Percentiles rank a stretch among this genome's conserved stretches.
Evolutionary conservation across 2,113 vertebrate genomes (phyloP).

Genomic region (Pachyramphus minor): DNA sequence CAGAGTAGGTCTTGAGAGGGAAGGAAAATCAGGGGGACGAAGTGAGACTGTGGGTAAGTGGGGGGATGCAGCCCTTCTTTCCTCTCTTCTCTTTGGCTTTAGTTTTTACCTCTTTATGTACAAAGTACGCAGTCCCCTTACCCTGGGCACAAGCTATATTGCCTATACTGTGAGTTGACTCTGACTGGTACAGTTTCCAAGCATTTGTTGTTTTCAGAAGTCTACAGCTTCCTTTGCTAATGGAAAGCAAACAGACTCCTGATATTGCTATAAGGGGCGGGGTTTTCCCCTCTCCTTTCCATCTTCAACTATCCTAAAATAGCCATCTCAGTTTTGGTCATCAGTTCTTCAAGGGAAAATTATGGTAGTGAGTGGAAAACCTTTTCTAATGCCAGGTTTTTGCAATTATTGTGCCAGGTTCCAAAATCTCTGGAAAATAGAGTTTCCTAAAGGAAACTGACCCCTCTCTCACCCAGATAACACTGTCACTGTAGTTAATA

Average conservation of each 20-base stretch:
- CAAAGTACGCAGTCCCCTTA: neutral
- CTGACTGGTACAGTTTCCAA: neutral
- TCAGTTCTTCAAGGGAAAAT: conserved; percentile 11
- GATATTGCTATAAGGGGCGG: neutral
- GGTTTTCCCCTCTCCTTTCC: neutral
- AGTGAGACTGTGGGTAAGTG: neutral
- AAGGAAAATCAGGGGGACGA: neutral
- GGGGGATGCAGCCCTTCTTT: neutral
- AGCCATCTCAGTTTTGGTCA: neutral
- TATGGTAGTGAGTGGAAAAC: neutral
- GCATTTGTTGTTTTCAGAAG: neutral
- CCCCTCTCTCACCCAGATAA: neutral
- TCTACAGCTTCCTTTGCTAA: neutral
- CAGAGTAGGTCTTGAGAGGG: neutral
- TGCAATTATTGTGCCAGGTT: neutral
- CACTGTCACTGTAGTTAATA: neutral
- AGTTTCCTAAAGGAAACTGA: conserved; percentile 38
- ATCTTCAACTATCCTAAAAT: neutral
- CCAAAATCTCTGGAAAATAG: conserved; percentile 32
- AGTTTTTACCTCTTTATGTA: neutral
- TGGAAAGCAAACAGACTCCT: neutral
- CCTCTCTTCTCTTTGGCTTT: neutral
- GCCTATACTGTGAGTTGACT: neutral
- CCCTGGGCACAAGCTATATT: neutral
- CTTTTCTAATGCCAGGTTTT: neutral